Conservation (phyloP, 1,140 invertebrate genomes). For the Hirudo medicinalis region DNA sequence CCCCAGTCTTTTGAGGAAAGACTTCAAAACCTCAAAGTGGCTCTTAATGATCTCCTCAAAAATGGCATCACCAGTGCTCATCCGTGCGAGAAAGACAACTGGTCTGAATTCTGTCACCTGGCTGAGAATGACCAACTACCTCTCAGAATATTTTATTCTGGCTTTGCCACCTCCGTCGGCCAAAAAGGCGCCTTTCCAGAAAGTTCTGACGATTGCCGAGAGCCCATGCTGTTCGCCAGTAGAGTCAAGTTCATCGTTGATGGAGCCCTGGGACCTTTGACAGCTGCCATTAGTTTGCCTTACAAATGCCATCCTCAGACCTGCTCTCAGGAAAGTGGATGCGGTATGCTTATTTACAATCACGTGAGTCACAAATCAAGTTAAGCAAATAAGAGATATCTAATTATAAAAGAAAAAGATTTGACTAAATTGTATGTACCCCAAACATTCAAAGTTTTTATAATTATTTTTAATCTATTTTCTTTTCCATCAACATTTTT, state of each 20-base stretch:
- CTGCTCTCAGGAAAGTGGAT: not conserved
- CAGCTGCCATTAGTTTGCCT: slow-evolving; percentile 12
- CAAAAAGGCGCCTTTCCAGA: not conserved
- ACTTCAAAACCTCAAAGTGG: not conserved
- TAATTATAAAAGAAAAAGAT: too few species aligned
- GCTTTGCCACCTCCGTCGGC: not conserved
- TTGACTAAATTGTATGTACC: too few species aligned
- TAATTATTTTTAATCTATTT: too few species aligned
- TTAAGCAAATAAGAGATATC: too few species aligned
- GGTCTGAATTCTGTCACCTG: slow-evolving; percentile 15
- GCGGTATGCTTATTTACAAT: not conserved
- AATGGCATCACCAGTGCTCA: slow-evolving; percentile 18
- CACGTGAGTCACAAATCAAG: not conserved
- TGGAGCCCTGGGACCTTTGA: slow-evolving; percentile 12
- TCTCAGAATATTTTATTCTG: slow-evolving; percentile 17
- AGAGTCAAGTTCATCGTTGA: slow-evolving; percentile 18
- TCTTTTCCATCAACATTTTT: too few species aligned
- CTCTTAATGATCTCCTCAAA: slow-evolving; percentile 10
- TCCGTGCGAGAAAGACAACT: slow-evolving; percentile 16
- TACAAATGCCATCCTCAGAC: slow-evolving; percentile 5
- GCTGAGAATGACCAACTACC: slow-evolving; percentile 12
- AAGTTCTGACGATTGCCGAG: slow-evolving; percentile 3
- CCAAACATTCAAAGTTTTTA: too few species aligned
- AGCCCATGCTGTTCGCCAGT: not conserved
- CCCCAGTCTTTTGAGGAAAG: not conserved